Base-by-base conservation (phyloP, 2,113 vertebrate species). In the Struthidea cinerea region DNA sequence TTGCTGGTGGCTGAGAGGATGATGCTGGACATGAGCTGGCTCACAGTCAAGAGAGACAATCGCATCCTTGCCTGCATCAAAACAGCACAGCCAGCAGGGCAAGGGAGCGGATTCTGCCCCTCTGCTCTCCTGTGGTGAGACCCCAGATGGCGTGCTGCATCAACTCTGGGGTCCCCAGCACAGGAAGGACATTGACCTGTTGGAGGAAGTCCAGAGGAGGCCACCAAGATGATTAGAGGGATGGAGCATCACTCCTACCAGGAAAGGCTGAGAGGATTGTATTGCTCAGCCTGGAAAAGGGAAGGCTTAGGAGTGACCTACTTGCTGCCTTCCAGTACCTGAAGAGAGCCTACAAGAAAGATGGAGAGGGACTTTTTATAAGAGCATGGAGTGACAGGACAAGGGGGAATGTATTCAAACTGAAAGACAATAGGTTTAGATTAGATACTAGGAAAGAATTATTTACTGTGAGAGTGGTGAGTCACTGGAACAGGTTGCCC, bases 71-170 rank as follows among this genome's bases (percentile, higher is more conserved):
- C 11, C 28, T 75, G 23, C 33, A 46, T n/a, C 37, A n/a, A 59
- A 18, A 7, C 27, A 37, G 7, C 0, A 0, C 4, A 13, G 8
- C 13, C 60, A 67, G 28, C 33, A 59, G 37, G 32, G 10, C 10
- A 23, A 44, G 11, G 7, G 20, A n/a, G 9, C 23, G 6, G 16
- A 26, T 75, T 67, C 24, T 75, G 44, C 11, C 16, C 24, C 7
- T 74, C 60, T 52, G 1, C 9, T 46, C 52, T 1, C 1, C 16
- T 16, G 0, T 18, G 20, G 7, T 30, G 27, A 74, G 33, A 39
- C 5, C 4, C 19, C n/a, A 46, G 7, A 11, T 30, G 16, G 3
- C 41, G 24, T 5, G 17, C 44, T 68, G 28, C 33, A n/a, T 61
- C 46, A 53, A 13, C 30, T 16, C 61, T 55, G 61, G 11, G 11